Conservation (phyloP, 2,113 vertebrate genomes). For the Narcine bancroftii region DNA sequence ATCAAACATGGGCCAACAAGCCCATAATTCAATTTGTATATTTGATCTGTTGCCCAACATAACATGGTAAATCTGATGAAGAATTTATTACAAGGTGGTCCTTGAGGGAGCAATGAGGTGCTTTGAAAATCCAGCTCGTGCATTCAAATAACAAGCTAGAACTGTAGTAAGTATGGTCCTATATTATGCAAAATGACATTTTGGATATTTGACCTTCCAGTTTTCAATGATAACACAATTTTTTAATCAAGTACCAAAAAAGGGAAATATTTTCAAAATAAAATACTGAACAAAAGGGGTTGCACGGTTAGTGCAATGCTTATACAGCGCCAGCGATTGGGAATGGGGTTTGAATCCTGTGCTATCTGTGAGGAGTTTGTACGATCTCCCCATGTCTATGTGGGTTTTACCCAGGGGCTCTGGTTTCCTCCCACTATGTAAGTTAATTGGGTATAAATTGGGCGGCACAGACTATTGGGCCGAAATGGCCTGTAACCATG, state of each 20-base stretch:
- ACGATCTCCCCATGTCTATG: too few relatives aligned
- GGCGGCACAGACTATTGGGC: too few relatives aligned
- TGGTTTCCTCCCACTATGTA: too few relatives aligned
- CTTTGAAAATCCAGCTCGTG: background rate
- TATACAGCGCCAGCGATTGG: too few relatives aligned
- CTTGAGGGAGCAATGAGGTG: background rate
- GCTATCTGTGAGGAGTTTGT: too few relatives aligned
- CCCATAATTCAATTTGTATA: too few relatives aligned
- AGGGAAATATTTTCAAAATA: background rate
- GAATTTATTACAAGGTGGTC: background rate
- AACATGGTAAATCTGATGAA: background rate
- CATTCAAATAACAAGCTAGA: background rate
- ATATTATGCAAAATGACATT: background rate
- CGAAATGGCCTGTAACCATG: too few relatives aligned
- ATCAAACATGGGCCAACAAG: background rate
- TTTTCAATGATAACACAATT: background rate
- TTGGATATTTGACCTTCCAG: background rate
- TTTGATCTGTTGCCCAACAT: background rate
- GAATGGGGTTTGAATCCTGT: too few relatives aligned
- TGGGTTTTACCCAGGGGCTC: too few relatives aligned
- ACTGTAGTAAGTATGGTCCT: background rate
- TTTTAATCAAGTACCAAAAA: background rate
- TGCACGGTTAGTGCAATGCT: too few relatives aligned
- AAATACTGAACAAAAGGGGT: background rate
- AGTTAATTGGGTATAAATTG: too few relatives aligned